These are phyloP conservation scores for Barbus barbus DNA, from an alignment of 2,113 vertebrate species.

Conservation along the genomic window DNA sequence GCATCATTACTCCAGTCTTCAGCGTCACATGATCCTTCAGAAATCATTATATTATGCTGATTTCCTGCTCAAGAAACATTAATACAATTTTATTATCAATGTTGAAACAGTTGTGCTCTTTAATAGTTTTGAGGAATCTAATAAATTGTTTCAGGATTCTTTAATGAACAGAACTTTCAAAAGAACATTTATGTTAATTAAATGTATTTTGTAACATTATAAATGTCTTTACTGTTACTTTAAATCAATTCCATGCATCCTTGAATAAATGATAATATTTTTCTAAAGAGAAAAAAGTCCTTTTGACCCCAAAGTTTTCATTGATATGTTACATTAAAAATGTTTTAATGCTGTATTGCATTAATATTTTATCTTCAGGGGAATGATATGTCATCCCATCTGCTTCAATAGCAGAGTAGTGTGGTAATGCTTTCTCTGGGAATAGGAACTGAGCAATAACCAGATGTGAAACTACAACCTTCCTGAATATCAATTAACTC, in stretches of 20 bases:
- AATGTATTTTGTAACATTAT: background rate
- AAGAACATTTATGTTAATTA: background rate
- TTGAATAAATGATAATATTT: background rate
- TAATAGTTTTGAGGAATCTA: background rate
- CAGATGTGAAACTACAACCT: slow-evolving; percentile 58
- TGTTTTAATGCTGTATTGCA: background rate
- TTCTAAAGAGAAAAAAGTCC: background rate
- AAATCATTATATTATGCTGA: background rate
- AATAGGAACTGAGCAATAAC: slow-evolving; percentile 43
- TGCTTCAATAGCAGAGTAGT: slow-evolving; percentile 3
- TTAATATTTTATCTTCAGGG: background rate
- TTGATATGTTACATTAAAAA: background rate
- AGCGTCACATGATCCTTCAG: background rate
- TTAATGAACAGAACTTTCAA: background rate
- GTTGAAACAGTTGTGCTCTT: background rate
- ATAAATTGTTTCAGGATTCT: background rate
- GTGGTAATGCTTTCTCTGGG: slow-evolving; percentile 49
- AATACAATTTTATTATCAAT: background rate
- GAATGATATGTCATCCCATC: background rate
- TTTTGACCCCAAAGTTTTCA: background rate
- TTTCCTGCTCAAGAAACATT: background rate
- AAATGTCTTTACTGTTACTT: background rate
- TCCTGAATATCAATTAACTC: background rate
- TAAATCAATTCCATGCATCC: background rate
- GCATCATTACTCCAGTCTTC: background rate